Evolutionary conservation across 2,113 vertebrate genomes (phyloP), one percentile per base, ranked within the genome.

Genomic region (Rhagologus leucostigma): DNA sequence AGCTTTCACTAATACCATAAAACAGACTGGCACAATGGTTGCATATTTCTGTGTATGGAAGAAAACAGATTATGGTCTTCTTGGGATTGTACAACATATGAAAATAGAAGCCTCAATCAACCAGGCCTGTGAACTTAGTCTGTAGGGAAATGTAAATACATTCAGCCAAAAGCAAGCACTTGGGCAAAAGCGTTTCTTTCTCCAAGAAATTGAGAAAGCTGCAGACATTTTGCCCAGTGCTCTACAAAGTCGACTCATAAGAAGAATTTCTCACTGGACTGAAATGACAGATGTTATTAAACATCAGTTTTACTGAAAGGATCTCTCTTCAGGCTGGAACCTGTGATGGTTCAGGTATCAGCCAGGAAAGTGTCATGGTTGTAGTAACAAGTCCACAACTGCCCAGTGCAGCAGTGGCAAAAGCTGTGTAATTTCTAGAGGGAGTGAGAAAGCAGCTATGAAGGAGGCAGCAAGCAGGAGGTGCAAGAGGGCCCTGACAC

Each of bases 41-140:
- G 37, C 37, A 13, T 73, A 50, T 86, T 91, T 84, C 78, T 79
- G n/a, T 73, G 18, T 42, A n/a, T 75, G 46, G 49, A 84, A 90
- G 56, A 90, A 90, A 76, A 26, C 13, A 67, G 21, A 84, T 76
- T 77, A 46, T 44, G 59, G 29, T 64, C 59, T 57, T 89, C 27
- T 56, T 60, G 69, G 57, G 64, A 84, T 11, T 68, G n/a, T 39
- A 41, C 15, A 83, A 35, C 37, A 88, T 67, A 89, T 3, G 5
- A 92, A 97, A 97, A 86, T 16, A 92, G 65, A 67, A 94, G 24
- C 23, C 50, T 83, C 73, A 74, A 78, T 83, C 59, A 94, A 37
- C 16, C 32, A 93, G 37, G 44, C 53, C 87, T 94, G 49, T 57
- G 64, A 95, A 70, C 67, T 73, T 71, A 37, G 49, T 74, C 73